These are phyloP conservation scores for Hemiscyllium ocellatum DNA, from an alignment of 2,113 vertebrate genomes.

Conservation along the genomic window DNA sequence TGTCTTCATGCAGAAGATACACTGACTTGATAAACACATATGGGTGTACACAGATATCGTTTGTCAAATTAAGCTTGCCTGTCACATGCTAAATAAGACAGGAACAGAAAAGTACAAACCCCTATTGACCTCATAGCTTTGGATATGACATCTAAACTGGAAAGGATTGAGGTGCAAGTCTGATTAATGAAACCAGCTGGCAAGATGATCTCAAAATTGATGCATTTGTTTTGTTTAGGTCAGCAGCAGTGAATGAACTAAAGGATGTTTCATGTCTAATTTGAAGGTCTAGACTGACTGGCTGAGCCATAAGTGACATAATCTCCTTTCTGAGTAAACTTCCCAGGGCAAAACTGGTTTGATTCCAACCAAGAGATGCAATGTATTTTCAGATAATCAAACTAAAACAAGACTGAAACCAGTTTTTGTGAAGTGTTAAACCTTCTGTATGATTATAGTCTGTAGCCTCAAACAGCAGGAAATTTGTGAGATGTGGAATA, in stretches of 20 bases:
- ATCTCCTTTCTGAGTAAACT: not conserved
- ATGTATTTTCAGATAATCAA: not conserved
- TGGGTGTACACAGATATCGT: not conserved
- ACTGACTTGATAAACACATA: not conserved
- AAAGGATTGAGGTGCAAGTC: not conserved
- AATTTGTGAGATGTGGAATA: not conserved
- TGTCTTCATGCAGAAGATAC: not conserved
- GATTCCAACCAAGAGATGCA: not conserved
- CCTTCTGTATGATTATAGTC: not conserved
- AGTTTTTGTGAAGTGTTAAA: not conserved
- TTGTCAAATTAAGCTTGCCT: not conserved
- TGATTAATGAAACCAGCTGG: constrained; percentile 18
- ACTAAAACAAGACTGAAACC: not conserved
- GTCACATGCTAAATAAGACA: not conserved
- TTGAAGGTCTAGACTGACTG: constrained; percentile 15
- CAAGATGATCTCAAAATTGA: not conserved
- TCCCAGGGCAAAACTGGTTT: not conserved
- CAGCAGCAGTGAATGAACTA: not conserved
- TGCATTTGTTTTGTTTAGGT: not conserved
- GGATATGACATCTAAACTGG: not conserved
- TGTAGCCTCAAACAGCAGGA: not conserved
- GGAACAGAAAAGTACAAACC: not conserved
- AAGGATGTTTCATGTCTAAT: constrained; percentile 20
- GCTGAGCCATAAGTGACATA: not conserved
- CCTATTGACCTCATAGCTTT: not conserved